Evolutionary conservation across 2,113 vertebrate species (phyloP).

Genomic region (Nycticryphes semicollaris): DNA sequence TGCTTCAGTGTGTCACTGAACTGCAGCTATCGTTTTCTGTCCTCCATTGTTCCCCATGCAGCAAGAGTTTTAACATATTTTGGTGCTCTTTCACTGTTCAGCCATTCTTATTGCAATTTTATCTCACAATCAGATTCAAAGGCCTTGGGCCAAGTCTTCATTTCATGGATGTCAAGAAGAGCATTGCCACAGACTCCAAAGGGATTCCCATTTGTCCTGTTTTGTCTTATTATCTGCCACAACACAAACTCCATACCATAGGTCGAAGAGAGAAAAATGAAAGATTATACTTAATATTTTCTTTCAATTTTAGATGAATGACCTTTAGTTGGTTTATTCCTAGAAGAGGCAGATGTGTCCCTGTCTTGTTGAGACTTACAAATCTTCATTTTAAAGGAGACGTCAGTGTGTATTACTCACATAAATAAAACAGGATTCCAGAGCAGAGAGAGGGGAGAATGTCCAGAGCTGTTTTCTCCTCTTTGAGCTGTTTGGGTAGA

Average conservation of each 20-base stretch:
- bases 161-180: slow-evolving; percentile 30
- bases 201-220: slow-evolving; percentile 35
- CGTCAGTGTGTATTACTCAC: background rate
- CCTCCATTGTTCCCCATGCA: background rate
- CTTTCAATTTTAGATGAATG: slow-evolving; percentile 31
- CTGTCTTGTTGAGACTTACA: background rate
- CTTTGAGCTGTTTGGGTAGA: background rate
- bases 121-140: slow-evolving; percentile 38
- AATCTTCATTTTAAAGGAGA: slow-evolving; percentile 36
- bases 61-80: slow-evolving; percentile 6
- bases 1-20: background rate
- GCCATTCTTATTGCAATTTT: background rate
- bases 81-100: background rate
- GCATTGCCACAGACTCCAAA: slow-evolving; percentile 13
- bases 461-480: background rate
- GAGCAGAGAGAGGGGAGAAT: background rate
- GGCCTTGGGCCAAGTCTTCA: slow-evolving; percentile 39
- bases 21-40: background rate
- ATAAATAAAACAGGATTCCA: background rate
- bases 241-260: background rate
- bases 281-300: slow-evolving; percentile 34
- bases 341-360: slow-evolving; percentile 7
- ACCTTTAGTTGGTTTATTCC: background rate
- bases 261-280: slow-evolving; percentile 39
- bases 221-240: slow-evolving; percentile 46